Conservation (phyloP, 2,888 invertebrate genomes). For the Sisyra terminalis region DNA sequence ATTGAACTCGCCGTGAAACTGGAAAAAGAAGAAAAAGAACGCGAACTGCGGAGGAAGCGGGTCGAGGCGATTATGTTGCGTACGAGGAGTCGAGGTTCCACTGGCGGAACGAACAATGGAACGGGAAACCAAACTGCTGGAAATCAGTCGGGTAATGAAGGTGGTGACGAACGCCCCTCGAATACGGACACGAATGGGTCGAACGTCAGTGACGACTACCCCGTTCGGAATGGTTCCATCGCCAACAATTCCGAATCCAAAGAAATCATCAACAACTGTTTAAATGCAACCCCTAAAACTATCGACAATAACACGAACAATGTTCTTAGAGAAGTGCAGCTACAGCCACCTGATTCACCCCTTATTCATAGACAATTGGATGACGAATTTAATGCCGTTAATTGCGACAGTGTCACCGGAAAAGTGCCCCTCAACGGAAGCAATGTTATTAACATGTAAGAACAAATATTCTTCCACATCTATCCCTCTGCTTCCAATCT, state of each 20-base stretch:
- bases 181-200: neutral
- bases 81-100: slow-evolving; percentile 40
- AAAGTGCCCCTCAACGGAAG: slow-evolving; percentile 7
- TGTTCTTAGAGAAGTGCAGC: slow-evolving; percentile 1
- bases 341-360: neutral
- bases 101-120: neutral
- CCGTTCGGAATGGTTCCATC: neutral
- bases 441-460: slow-evolving; percentile 6
- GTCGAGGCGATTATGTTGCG: slow-evolving; percentile 87
- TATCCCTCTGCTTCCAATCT: too few species aligned
- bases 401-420: neutral
- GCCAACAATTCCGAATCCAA: neutral
- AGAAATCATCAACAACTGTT: slow-evolving; percentile 1
- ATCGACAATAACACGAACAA: slow-evolving; percentile 3
- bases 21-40: slow-evolving; percentile 75
- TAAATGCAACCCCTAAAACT: too few species aligned
- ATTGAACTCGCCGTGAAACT: slow-evolving; percentile 69
- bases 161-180: too few species aligned
- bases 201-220: neutral
- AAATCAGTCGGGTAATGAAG: slow-evolving; percentile 1
- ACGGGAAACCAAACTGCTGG: neutral
- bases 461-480: neutral
- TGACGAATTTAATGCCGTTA: slow-evolving; percentile 6
- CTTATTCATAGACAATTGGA: neutral
- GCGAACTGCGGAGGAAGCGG: slow-evolving; percentile 72